Evolutionary conservation across 2,113 vertebrate genomes (phyloP), one percentile per base, ranked within the genome.

Genomic region (Trichomycterus rosablanca): DNA sequence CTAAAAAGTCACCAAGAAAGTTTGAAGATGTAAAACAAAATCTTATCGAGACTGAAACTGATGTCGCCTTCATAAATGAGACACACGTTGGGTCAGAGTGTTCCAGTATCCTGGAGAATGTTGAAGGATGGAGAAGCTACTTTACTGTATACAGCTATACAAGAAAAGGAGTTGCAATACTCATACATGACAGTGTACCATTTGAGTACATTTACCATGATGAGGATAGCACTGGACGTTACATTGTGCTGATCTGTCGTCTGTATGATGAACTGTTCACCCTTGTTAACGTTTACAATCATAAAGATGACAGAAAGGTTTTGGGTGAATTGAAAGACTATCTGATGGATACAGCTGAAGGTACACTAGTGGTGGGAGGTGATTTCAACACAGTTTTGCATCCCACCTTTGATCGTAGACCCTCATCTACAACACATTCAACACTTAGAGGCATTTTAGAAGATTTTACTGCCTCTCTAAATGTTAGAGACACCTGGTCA

Each of bases 281-380:
- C 14, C 59, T 62, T 5, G 48, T 73, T 58, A 75, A 76, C 62
- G 58, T 66, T 49, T 51, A 66, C 75, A 72, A 71, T 32, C 78
- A 79, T 42, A 63, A 68, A 67, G 0, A 40, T 11, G 67, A 69
- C 14, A 52, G 15, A 19, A 18, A 32, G 3, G 57, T 44, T 32
- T 20, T 74, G 52, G 42, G 64, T 58, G 57, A 55, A 60, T 26
- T 62, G 26, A 63, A 6, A 60, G 72, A 81, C 67, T 67, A 66
- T 32, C 55, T 83, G 67, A 63, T 73, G 66, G 61, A 75, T 66
- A 74, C 76, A n/a, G 45, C 64, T 52, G 10, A 59, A 2, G 55
- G 64, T 3, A 37, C 59, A n/a, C 45, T 66, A 28, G 58, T 70
- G 28, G 57, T 71, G 39, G 68, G 43, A 35, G 57, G 63, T 8